Conservation (phyloP, 2,113 vertebrate species). For the Stictonetta naevosa region DNA sequence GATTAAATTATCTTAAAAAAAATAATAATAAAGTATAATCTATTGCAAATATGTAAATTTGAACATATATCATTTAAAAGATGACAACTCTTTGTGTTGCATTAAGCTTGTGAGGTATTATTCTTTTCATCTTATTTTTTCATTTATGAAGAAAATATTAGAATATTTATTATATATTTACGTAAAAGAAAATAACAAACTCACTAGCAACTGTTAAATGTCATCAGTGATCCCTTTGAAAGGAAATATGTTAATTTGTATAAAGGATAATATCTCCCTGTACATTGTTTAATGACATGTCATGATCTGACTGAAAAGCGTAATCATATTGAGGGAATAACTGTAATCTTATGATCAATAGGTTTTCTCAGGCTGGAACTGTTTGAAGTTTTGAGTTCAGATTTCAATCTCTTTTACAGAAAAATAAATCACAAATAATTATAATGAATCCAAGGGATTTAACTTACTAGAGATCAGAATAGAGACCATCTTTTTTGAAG, state of each 20-base stretch:
- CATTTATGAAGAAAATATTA: not conserved
- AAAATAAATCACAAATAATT: constrained; percentile 24
- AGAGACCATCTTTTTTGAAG: not conserved
- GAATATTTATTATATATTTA: not conserved
- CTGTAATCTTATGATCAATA: constrained; percentile 45
- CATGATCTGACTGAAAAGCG: constrained; percentile 33
- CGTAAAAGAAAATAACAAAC: not conserved
- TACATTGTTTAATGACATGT: constrained; percentile 7
- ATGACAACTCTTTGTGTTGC: not conserved
- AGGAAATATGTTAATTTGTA: constrained; percentile 42
- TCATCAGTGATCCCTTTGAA: not conserved
- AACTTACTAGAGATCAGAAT: not conserved
- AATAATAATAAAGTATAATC: too few species aligned
- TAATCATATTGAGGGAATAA: constrained; percentile 35
- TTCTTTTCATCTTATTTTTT: not conserved
- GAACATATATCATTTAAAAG: not conserved
- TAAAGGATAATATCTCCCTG: constrained; percentile 19
- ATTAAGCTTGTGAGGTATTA: not conserved
- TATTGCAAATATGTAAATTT: not conserved
- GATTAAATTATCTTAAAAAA: not conserved
- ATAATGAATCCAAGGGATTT: not conserved
- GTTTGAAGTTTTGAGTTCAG: not conserved
- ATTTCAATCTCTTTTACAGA: not conserved
- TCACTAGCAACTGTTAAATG: constrained; percentile 22
- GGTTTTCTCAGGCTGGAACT: not conserved